Percentiles rank a stretch among this genome's conserved stretches.
Evolutionary conservation across 2,888 invertebrate species (phyloP).

Genomic region (Drosophila recens): DNA sequence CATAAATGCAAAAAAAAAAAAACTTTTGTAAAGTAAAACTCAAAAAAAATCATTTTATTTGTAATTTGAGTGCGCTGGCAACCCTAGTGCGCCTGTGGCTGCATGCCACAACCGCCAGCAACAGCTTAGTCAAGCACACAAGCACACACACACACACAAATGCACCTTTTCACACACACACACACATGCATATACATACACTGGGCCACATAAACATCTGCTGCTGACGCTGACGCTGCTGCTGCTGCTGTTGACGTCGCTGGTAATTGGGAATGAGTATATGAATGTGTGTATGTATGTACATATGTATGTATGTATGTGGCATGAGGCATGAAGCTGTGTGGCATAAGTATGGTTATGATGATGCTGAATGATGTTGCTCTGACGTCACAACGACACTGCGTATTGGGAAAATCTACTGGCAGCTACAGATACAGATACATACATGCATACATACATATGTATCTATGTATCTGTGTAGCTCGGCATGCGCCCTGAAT

Average conservation of each 20-base stretch:
- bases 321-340: conserved; percentile 37
- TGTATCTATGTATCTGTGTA: conserved; percentile 31
- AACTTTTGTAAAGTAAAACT: too few relatives aligned
- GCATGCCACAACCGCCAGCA: conserved; percentile 62
- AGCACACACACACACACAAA: conserved; percentile 54
- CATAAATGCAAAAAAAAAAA: too few relatives aligned
- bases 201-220: conserved; percentile 72
- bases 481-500: conserved; percentile 77
- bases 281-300: conserved; percentile 26
- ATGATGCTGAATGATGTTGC: conserved; percentile 65
- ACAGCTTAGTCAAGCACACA: conserved; percentile 66
- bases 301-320: conserved; percentile 21
- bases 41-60: too few relatives aligned
- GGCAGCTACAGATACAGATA: conserved; percentile 35
- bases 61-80: conserved; percentile 34
- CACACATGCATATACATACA: conserved; percentile 2
- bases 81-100: conserved; percentile 62
- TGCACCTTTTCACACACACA: conserved; percentile 57
- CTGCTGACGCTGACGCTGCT: conserved; percentile 53
- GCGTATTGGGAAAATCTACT: conserved; percentile 78
- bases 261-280: conserved; percentile 62
- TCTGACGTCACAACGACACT: conserved; percentile 66
- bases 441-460: conserved; percentile 16
- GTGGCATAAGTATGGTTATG: conserved; percentile 62
- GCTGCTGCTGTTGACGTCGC: conserved; percentile 53